Conservation (phyloP, 2,797 vertebrate species). For the Cuniculus paca region DNA sequence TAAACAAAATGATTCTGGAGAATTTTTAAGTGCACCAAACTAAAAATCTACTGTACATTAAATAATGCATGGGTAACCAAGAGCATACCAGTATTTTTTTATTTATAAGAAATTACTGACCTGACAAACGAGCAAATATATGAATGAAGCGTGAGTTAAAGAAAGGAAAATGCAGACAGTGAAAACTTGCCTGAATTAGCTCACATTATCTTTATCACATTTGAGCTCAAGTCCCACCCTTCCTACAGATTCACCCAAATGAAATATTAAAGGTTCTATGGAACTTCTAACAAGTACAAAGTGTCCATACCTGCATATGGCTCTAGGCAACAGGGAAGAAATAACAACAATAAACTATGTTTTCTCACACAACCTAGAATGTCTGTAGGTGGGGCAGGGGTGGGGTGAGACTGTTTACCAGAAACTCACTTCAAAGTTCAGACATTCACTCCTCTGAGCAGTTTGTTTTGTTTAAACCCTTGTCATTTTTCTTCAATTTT, state of each 20-base stretch:
- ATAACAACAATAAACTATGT: constrained; percentile 43
- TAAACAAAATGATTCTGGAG: constrained; percentile 37
- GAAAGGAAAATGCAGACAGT: not conserved
- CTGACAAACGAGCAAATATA: not conserved
- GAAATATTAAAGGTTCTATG: constrained; percentile 69
- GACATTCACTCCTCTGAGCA: not conserved
- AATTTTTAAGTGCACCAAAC: constrained; percentile 7
- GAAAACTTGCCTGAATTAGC: not conserved
- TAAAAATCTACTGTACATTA: not conserved
- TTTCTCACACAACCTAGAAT: constrained; percentile 34
- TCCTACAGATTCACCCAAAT: constrained; percentile 53
- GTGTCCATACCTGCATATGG: constrained; percentile 17
- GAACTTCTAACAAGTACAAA: constrained; percentile 66
- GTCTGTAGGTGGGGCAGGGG: not conserved
- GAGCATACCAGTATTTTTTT: not conserved
- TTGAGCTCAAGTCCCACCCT: not conserved
- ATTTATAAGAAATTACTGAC: constrained; percentile 28
- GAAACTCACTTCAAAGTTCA: constrained; percentile 11
- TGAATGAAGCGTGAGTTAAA: not conserved
- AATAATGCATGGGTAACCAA: not conserved
- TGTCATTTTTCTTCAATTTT: constrained; percentile 1
- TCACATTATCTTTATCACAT: constrained; percentile 21
- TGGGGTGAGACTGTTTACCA: not conserved
- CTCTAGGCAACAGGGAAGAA: constrained; percentile 57
- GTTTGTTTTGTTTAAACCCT: not conserved